phyloP scores from a whole-genome alignment of 2,888 invertebrate species.

The Leptinotarsa peninsularis region DNA sequence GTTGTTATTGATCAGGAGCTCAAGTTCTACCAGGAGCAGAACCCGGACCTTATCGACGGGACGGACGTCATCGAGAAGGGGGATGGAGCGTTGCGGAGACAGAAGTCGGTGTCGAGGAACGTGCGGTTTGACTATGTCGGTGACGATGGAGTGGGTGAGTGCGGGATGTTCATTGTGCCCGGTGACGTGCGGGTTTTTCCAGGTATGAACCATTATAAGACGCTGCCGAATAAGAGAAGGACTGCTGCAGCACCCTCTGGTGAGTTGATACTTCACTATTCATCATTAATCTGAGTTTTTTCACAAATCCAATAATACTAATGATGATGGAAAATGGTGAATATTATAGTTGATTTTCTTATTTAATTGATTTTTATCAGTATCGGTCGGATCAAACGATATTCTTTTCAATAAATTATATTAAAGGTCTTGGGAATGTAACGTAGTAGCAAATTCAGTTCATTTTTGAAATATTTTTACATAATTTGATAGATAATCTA shows the following conservation, averaged over 20 bases:
- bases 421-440: too few species aligned
- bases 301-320: not conserved
- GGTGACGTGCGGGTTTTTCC: conserved; percentile 34
- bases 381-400: too few species aligned
- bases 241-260: conserved; percentile 68
- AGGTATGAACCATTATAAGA: conserved; percentile 75
- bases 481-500: too few species aligned
- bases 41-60: conserved; percentile 85
- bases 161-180: conserved; percentile 67
- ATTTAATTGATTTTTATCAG: too few species aligned
- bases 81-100: conserved; percentile 42
- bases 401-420: too few species aligned
- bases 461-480: too few species aligned
- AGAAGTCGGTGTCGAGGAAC: conserved; percentile 38
- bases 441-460: too few species aligned
- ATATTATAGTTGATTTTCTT: too few species aligned
- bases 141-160: conserved; percentile 59
- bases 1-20: conserved; percentile 46
- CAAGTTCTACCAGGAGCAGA: conserved; percentile 74
- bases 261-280: conserved; percentile 23
- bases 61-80: conserved; percentile 71
- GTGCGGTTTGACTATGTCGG: conserved; percentile 32
- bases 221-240: conserved; percentile 73
- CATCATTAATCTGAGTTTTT: too few species aligned
- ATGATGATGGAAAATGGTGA: not conserved